A percentile compares a stretch with the other conserved stretches of the same genome.
phyloP scores from a whole-genome alignment of 1,140 invertebrate genomes.

The Drosophila orena region DNA sequence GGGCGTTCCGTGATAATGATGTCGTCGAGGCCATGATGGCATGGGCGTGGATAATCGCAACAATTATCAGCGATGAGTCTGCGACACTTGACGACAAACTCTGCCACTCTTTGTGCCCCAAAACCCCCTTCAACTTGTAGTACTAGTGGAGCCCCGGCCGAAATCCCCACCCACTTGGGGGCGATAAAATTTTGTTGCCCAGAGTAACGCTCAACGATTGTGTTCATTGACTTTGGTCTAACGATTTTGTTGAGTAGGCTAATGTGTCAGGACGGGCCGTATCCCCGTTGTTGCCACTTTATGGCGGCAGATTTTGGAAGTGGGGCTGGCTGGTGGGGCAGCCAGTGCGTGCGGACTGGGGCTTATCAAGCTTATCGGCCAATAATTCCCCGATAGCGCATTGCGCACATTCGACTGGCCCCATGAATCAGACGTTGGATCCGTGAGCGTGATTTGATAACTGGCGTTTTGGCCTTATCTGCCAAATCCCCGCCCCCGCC shows the following conservation, averaged over 20 bases:
- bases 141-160: not conserved
- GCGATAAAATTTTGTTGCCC: conserved; percentile 79
- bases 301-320: not conserved
- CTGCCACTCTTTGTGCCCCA: conserved; percentile 32
- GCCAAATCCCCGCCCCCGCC: no score
- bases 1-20: conserved; percentile 14
- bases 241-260: conserved; percentile 78
- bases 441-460: conserved; percentile 53
- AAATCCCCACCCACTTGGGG: conserved; percentile 22
- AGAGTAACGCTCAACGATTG: conserved; percentile 74
- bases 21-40: conserved; percentile 32
- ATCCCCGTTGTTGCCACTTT: conserved; percentile 8
- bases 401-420: conserved; percentile 50
- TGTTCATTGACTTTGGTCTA: conserved; percentile 72
- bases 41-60: conserved; percentile 60
- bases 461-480: conserved; percentile 14
- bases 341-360: conserved; percentile 11
- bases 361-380: conserved; percentile 65
- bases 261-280: conserved; percentile 45
- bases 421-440: conserved; percentile 52
- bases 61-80: conserved; percentile 68
- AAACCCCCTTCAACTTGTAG: not conserved
- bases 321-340: not conserved
- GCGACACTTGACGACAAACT: conserved; percentile 72
- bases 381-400: conserved; percentile 66